These are phyloP conservation scores for Aphelenchoides bicaudatus DNA, from an alignment of 2,888 invertebrate genomes.

Conservation along the genomic window DNA sequence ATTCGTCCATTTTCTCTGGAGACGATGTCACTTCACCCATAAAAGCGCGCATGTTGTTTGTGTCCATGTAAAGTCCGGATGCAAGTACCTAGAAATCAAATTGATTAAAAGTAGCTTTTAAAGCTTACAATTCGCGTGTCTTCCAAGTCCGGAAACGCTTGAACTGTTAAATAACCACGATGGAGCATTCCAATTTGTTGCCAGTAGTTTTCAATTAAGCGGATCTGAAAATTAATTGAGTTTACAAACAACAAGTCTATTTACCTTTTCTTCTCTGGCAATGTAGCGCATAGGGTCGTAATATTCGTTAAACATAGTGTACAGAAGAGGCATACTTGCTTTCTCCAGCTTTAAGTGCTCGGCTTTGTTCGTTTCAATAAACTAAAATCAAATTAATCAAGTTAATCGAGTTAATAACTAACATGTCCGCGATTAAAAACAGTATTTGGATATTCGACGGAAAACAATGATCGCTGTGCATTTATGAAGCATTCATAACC, in stretches of 20 bases:
- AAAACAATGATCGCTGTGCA: conserved; percentile 12
- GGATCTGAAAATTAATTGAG: background rate
- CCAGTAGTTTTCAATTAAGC: conserved; percentile 17
- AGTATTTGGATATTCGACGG: conserved; percentile 9
- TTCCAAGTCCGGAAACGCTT: conserved; percentile 18
- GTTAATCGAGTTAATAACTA: background rate
- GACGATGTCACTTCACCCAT: background rate
- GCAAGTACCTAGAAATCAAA: no score
- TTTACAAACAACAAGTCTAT: no score
- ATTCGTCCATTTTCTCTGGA: conserved; percentile 13
- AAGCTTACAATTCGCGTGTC: conserved; percentile 20
- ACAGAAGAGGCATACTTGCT: conserved; percentile 12
- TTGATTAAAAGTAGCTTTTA: no score
- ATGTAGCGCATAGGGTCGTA: conserved; percentile 15
- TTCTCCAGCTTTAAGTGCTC: conserved; percentile 17
- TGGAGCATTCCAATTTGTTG: conserved; percentile 17
- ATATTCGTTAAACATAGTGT: conserved; percentile 21
- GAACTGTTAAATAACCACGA: conserved; percentile 15
- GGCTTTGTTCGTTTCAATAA: conserved; percentile 8
- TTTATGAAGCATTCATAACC: conserved; percentile 19
- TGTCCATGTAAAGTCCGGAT: conserved; percentile 14
- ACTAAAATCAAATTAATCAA: background rate
- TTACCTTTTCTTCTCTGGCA: conserved; percentile 4
- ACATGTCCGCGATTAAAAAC: conserved; percentile 11
- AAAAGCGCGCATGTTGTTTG: conserved; percentile 14